These are phyloP conservation scores for Carollia perspicillata DNA, from an alignment of 2,113 vertebrate species.

Conservation along the genomic window DNA sequence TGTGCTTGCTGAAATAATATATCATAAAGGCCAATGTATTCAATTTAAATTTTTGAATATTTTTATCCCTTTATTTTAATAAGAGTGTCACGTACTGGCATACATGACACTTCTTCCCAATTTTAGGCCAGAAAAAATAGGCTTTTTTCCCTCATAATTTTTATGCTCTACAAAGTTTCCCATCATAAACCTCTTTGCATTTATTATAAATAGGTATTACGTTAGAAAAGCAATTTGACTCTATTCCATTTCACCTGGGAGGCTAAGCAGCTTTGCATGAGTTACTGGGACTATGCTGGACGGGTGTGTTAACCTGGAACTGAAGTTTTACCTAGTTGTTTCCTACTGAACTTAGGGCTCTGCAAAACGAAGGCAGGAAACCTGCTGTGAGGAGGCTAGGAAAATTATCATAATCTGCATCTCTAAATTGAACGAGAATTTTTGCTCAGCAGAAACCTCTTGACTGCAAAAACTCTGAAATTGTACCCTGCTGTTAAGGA, in stretches of 20 bases:
- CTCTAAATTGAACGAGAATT: slow-evolving; percentile 81
- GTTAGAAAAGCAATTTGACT: slow-evolving; percentile 72
- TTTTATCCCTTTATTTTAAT: slow-evolving; percentile 52
- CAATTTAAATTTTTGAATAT: slow-evolving; percentile 63
- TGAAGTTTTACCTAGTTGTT: slow-evolving; percentile 76
- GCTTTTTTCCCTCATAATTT: slow-evolving; percentile 35
- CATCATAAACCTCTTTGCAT: slow-evolving; percentile 77
- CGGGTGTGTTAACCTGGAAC: slow-evolving; percentile 70
- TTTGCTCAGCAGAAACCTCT: slow-evolving; percentile 83
- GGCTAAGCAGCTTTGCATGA: slow-evolving; percentile 76
- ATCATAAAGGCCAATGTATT: slow-evolving; percentile 40
- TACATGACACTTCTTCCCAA: slow-evolving; percentile 59
- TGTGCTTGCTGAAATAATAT: slow-evolving; percentile 38
- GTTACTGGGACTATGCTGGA: slow-evolving; percentile 70
- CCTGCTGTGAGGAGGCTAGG: slow-evolving; percentile 81
- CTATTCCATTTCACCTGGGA: slow-evolving; percentile 75
- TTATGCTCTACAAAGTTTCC: slow-evolving; percentile 74
- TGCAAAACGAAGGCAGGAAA: slow-evolving; percentile 74
- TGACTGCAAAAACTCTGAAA: slow-evolving; percentile 81
- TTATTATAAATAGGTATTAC: slow-evolving; percentile 75
- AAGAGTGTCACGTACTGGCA: not conserved
- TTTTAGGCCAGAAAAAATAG: slow-evolving; percentile 70
- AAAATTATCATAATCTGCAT: slow-evolving; percentile 85
- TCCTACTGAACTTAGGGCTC: slow-evolving; percentile 70
- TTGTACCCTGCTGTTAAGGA: slow-evolving; percentile 80